Evolutionary conservation across 2,113 vertebrate species (phyloP), one percentile per base, ranked within the genome.

Genomic region (Nematolebias whitei): DNA sequence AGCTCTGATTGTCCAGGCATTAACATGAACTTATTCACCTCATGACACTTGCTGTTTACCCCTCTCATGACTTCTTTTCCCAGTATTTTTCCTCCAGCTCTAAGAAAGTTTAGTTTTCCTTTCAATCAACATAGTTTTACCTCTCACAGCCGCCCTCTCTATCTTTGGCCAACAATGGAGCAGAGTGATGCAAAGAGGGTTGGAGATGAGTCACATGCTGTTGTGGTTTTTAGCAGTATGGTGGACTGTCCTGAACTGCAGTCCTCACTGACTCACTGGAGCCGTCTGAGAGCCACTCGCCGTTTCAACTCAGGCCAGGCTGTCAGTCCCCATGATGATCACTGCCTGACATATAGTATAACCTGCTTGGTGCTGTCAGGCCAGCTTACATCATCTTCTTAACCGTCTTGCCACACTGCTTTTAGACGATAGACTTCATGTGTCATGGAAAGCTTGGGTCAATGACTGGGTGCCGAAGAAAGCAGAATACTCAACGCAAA

Each of bases 351-450:
- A 76, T 73, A 77, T 71, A 87, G 77, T 67, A 80, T 76, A 85
- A 87, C 88, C 88, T 90, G 90, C 85, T 85, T 86, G 85, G 82
- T 70, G 82, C 87, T 89, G 90, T 88, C 90, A 87, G 68, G 66
- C 76, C 50, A n/a, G 54, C 71, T 91, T 79, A 85, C 80, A 58
- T 91, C 90, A 88, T 55, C 76, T 62, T 26, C 70, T 71, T 88
- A 87, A 88, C 84, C 79, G 78, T 84, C 76, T 69, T 71, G 63
- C 84, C 55, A 60, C 16, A 18, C 56, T 62, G 76, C 62, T 61
- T 80, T 87, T 85, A 76, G 80, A 83, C 79, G 60, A 82, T 73
- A 79, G 73, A 65, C 81, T 78, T 84, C 13, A 55, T 64, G 59
- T 74, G 76, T 70, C 52, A 52, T 73, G n/a, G n/a, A n/a, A n/a